A percentile compares a stretch with the other conserved stretches of the same genome.
Evolutionary conservation across 2,797 vertebrate genomes (phyloP).

Genomic region (Sciaenops ocellatus): DNA sequence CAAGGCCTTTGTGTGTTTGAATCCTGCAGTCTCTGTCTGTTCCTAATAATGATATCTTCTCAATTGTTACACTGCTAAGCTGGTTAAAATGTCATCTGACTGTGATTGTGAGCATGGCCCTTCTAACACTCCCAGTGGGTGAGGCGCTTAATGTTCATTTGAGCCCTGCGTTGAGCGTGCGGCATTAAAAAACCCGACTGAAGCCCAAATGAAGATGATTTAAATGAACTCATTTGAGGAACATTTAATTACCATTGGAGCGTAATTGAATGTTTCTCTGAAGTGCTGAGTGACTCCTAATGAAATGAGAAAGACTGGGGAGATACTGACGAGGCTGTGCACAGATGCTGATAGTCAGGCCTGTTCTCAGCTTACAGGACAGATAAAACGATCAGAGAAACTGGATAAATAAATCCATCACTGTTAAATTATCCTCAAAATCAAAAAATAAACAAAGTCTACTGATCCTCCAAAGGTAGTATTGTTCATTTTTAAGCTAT

Average conservation of each 20-base stretch:
- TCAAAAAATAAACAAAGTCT: not conserved
- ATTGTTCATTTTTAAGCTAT: constrained; percentile 3
- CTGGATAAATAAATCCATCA: constrained; percentile 54
- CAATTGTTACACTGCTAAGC: constrained; percentile 66
- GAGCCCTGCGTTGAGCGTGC: constrained; percentile 64
- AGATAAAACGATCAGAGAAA: constrained; percentile 48
- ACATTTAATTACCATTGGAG: constrained; percentile 83
- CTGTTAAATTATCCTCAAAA: constrained; percentile 47
- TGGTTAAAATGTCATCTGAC: constrained; percentile 78
- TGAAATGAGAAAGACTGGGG: constrained; percentile 75
- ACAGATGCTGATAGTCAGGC: constrained; percentile 45
- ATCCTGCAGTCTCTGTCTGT: constrained; percentile 41
- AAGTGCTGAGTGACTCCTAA: constrained; percentile 83
- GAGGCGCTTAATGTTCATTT: constrained; percentile 72
- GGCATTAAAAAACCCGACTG: constrained; percentile 73
- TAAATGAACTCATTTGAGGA: constrained; percentile 83
- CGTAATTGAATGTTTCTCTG: constrained; percentile 84
- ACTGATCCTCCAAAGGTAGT: not conserved
- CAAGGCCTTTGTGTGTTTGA: constrained; percentile 54
- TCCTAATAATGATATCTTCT: constrained; percentile 62
- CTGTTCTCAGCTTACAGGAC: constrained; percentile 34
- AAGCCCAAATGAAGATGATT: constrained; percentile 82
- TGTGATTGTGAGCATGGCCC: constrained; percentile 69
- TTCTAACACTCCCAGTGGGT: constrained; percentile 73
- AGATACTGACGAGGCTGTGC: constrained; percentile 63